Percentiles rank a stretch among this genome's conserved stretches.
Conservation (phyloP, 2,113 vertebrate species). For the Axis porcinus region DNA sequence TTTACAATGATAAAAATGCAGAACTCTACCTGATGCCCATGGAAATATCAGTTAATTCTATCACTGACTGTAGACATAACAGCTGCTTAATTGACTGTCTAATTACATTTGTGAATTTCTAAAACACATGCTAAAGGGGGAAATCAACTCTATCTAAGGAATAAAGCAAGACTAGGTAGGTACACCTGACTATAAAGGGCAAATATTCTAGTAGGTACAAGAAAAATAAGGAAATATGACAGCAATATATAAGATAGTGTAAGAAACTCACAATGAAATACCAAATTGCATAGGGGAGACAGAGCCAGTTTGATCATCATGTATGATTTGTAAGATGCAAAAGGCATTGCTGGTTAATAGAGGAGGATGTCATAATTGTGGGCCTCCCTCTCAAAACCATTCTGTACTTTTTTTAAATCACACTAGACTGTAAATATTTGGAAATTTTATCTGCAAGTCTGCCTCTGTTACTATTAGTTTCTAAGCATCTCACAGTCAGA, state of each 20-base stretch:
- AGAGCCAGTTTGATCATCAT: not conserved
- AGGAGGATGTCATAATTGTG: not conserved
- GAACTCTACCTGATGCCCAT: not conserved
- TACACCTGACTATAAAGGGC: not conserved
- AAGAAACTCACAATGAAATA: constrained; percentile 2
- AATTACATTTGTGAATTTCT: not conserved
- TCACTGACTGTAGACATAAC: not conserved
- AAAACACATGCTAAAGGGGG: not conserved
- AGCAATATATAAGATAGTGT: constrained; percentile 23
- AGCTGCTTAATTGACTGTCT: not conserved
- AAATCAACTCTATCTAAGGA: not conserved
- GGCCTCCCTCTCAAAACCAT: not conserved
- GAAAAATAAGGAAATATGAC: not conserved
- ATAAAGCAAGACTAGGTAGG: not conserved
- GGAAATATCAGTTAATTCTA: not conserved
- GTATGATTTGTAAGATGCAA: constrained; percentile 9
- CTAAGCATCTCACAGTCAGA: not conserved
- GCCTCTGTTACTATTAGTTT: not conserved
- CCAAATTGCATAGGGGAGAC: not conserved
- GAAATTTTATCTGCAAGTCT: not conserved
- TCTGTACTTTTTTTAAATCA: not conserved
- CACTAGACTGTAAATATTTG: not conserved
- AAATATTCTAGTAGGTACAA: not conserved
- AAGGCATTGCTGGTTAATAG: constrained; percentile 19
- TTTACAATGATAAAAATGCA: not conserved